phyloP scores from a whole-genome alignment of 1,140 invertebrate genomes.

The Batillaria attramentaria region DNA sequence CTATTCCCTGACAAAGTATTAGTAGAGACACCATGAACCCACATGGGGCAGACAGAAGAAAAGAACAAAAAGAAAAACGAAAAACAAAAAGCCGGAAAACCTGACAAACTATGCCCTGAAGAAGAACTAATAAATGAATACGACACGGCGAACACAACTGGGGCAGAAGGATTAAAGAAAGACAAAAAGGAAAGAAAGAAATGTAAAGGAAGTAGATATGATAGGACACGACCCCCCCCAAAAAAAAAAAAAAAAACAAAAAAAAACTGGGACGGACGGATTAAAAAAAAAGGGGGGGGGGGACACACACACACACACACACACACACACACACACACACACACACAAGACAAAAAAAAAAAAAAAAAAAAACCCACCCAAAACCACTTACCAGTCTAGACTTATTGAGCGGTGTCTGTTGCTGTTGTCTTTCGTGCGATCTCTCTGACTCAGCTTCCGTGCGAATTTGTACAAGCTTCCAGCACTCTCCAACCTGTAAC shows the following conservation, averaged over 20 bases:
- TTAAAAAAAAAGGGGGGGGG: too few species aligned
- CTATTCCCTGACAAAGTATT: too few species aligned
- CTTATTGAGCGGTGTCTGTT: slow-evolving; percentile 54
- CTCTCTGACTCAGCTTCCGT: slow-evolving; percentile 49
- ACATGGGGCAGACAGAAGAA: neutral
- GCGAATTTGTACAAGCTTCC: slow-evolving; percentile 44
- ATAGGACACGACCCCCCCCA: too few species aligned
- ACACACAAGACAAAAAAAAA: neutral
- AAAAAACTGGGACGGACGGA: too few species aligned
- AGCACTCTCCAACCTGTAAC: slow-evolving; percentile 40
- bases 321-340: slow-evolving; percentile 19
- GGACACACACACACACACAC: slow-evolving; percentile 24
- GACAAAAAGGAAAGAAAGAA: neutral
- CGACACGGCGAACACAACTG: too few species aligned
- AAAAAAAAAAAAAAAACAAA: too few species aligned
- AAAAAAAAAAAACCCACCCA: neutral
- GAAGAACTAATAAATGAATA: too few species aligned
- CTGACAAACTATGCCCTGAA: too few species aligned
- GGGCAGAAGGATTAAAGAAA: too few species aligned
- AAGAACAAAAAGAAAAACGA: neutral
- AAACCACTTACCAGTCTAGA: slow-evolving; percentile 53
- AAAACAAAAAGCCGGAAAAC: neutral
- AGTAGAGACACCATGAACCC: too few species aligned
- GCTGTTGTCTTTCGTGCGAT: slow-evolving; percentile 33
- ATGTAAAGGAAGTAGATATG: neutral